Conservation (phyloP, 1,140 invertebrate species). For the Prorops nasuta region DNA sequence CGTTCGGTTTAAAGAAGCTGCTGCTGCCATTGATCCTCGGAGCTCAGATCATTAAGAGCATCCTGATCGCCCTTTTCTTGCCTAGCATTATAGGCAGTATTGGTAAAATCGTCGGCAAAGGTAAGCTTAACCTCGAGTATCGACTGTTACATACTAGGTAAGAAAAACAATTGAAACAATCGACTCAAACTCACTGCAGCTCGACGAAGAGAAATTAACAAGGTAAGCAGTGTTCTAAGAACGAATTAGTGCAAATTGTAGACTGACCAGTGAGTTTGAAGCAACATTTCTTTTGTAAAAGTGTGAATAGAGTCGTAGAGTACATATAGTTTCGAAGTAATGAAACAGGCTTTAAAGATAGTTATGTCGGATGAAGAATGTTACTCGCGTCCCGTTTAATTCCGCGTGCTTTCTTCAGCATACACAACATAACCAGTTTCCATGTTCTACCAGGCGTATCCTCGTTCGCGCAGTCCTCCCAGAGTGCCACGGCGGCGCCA, state of each 20-base stretch:
- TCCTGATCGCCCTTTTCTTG: conserved; percentile 76
- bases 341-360: too few species aligned
- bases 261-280: too few species aligned
- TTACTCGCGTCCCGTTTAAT: too few species aligned
- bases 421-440: too few species aligned
- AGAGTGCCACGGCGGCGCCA: conserved; percentile 41
- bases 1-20: conserved; percentile 77
- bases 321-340: too few species aligned
- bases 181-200: background rate
- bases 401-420: too few species aligned
- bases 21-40: conserved; percentile 75
- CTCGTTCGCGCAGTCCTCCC: conserved; percentile 51
- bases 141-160: too few species aligned
- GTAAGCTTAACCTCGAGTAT: conserved; percentile 43
- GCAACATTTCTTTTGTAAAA: too few species aligned
- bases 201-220: background rate
- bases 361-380: too few species aligned
- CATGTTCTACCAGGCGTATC: conserved; percentile 58
- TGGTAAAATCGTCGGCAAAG: conserved; percentile 79
- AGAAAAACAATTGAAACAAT: background rate
- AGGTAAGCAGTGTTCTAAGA: too few species aligned
- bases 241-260: too few species aligned
- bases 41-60: conserved; percentile 75
- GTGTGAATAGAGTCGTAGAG: too few species aligned
- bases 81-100: conserved; percentile 78